phyloP scores from a whole-genome alignment of 2,113 vertebrate genomes.

The Sapayoa aenigma region DNA sequence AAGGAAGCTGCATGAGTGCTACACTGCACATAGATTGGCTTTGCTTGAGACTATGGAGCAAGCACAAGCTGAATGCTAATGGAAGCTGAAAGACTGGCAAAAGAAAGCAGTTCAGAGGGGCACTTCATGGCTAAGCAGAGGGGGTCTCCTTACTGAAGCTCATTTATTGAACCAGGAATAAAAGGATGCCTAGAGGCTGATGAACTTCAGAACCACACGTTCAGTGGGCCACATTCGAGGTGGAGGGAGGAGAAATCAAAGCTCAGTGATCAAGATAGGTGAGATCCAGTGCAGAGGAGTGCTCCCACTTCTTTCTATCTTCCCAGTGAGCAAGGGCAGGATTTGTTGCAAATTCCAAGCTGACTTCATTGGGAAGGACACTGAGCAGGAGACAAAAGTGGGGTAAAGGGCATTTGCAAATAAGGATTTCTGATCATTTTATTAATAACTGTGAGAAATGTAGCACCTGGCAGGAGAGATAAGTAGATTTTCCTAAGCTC shows the following conservation, averaged over 20 bases:
- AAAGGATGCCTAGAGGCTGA: background rate
- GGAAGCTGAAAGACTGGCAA: background rate
- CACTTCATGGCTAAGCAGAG: background rate
- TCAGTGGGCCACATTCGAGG: background rate
- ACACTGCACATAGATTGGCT: rapidly evolving
- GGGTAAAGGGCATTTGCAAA: background rate
- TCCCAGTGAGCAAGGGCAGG: background rate
- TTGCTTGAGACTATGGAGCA: background rate
- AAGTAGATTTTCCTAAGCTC: slow-evolving; percentile 60
- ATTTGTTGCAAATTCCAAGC: background rate
- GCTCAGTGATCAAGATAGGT: background rate
- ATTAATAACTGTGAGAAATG: slow-evolving; percentile 71
- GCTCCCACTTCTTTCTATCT: background rate
- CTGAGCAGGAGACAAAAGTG: background rate
- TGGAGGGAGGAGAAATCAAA: background rate
- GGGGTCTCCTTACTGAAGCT: background rate
- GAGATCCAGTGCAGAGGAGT: background rate
- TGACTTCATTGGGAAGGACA: background rate
- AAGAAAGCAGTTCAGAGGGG: background rate
- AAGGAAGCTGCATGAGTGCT: background rate
- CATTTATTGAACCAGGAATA: background rate
- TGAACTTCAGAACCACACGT: background rate
- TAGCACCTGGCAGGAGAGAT: slow-evolving; percentile 71
- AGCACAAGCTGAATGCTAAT: background rate
- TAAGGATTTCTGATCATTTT: slow-evolving; percentile 53